Conservation (phyloP, 1,140 invertebrate species). For the Berghia stephanieae region DNA sequence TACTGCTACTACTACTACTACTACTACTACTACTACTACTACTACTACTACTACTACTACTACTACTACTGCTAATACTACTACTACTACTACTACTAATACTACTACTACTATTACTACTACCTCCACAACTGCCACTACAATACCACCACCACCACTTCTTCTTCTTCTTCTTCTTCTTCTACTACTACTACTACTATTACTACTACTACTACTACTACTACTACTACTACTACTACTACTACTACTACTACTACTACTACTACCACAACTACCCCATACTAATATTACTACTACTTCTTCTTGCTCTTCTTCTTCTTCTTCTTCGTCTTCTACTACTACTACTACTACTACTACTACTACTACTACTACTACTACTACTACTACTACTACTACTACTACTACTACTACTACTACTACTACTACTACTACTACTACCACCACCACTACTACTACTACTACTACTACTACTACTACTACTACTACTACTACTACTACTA, state of each 20-base stretch:
- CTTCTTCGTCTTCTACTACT: too few relatives aligned
- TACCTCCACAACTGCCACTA: too few relatives aligned
- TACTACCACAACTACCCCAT: too few relatives aligned
- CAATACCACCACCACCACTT: too few relatives aligned
- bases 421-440: slow-evolving; percentile 8
- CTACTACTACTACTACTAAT: too few relatives aligned
- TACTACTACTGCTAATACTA: too few relatives aligned
- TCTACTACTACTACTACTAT: slow-evolving; percentile 17
- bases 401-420: slow-evolving; percentile 9
- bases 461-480: slow-evolving; percentile 12
- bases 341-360: slow-evolving; percentile 11
- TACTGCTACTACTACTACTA: too few relatives aligned
- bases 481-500: slow-evolving; percentile 30
- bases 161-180: slow-evolving; percentile 24
- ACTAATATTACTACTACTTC: neutral
- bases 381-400: slow-evolving; percentile 20
- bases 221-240: neutral
- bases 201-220: slow-evolving; percentile 29
- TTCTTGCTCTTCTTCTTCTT: neutral
- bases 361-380: slow-evolving; percentile 1
- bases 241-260: neutral
- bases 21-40: too few relatives aligned
- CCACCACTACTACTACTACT: slow-evolving; percentile 18
- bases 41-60: too few relatives aligned
- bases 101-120: too few relatives aligned